Evolutionary conservation across 2,888 invertebrate genomes (phyloP).

Genomic region (Phasia obesa): DNA sequence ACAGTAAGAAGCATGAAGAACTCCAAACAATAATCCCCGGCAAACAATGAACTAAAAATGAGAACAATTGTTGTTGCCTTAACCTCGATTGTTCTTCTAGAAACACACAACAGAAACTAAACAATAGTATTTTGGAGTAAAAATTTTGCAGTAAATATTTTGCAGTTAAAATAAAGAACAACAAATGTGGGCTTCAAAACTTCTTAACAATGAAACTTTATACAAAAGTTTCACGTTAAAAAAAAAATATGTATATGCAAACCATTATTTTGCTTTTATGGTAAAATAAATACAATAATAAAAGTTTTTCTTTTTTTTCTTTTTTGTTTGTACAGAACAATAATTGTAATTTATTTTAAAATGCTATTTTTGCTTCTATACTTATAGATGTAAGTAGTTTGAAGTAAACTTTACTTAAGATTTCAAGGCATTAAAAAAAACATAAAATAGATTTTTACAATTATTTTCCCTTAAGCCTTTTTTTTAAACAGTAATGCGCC

Average conservation of each 20-base stretch:
- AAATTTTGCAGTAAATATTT: neutral
- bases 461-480: conserved; percentile 1
- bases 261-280: conserved; percentile 24
- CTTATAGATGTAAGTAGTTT: no score
- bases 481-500: neutral
- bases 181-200: conserved; percentile 22
- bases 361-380: neutral
- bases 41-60: conserved; percentile 34
- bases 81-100: conserved; percentile 64
- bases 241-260: neutral
- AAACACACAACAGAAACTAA: conserved; percentile 43
- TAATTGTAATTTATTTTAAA: neutral
- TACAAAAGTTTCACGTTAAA: conserved; percentile 12
- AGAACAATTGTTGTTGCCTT: conserved; percentile 67
- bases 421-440: conserved; percentile 3
- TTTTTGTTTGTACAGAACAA: no score
- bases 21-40: conserved; percentile 28
- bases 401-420: neutral
- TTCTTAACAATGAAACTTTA: conserved; percentile 47
- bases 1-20: neutral
- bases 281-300: conserved; percentile 15
- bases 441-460: neutral
- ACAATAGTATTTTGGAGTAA: conserved; percentile 36
- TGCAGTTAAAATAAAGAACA: conserved; percentile 28
- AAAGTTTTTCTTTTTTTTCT: neutral